Evolutionary conservation across 2,888 invertebrate genomes (phyloP).

Genomic region (Drosophila cognata): DNA sequence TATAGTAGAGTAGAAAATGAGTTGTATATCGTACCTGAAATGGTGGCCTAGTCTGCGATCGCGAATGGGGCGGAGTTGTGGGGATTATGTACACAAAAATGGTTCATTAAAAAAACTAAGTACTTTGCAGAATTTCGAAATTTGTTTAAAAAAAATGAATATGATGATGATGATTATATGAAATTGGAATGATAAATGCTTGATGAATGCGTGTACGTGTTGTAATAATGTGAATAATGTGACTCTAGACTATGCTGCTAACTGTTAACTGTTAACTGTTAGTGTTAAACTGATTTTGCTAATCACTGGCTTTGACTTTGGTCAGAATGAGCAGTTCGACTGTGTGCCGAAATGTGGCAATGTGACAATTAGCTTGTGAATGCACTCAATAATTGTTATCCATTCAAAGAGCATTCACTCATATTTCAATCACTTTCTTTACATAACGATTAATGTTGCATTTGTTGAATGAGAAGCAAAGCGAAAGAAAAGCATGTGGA

Average conservation of each 20-base stretch:
- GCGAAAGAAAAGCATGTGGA: slow-evolving; percentile 44
- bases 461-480: slow-evolving; percentile 53
- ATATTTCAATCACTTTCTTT: slow-evolving; percentile 1
- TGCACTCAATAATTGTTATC: neutral
- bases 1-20: slow-evolving; percentile 69
- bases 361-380: neutral
- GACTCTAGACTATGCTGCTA: slow-evolving; percentile 46
- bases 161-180: slow-evolving; percentile 48
- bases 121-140: slow-evolving; percentile 77
- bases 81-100: slow-evolving; percentile 83
- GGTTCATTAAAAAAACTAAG: slow-evolving; percentile 74
- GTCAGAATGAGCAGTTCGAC: slow-evolving; percentile 43
- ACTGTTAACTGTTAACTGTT: slow-evolving; percentile 6
- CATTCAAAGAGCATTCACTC: neutral
- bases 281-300: slow-evolving; percentile 22
- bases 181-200: slow-evolving; percentile 43
- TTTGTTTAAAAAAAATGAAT: slow-evolving; percentile 53
- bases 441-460: slow-evolving; percentile 17
- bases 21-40: slow-evolving; percentile 84
- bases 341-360: slow-evolving; percentile 19
- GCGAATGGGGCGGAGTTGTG: slow-evolving; percentile 78
- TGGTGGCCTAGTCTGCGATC: slow-evolving; percentile 84
- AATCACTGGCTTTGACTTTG: slow-evolving; percentile 14
- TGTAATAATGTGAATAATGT: slow-evolving; percentile 41
- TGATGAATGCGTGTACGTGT: slow-evolving; percentile 50